phyloP scores from a whole-genome alignment of 2,797 vertebrate species.

The Smutsia gigantea region DNA sequence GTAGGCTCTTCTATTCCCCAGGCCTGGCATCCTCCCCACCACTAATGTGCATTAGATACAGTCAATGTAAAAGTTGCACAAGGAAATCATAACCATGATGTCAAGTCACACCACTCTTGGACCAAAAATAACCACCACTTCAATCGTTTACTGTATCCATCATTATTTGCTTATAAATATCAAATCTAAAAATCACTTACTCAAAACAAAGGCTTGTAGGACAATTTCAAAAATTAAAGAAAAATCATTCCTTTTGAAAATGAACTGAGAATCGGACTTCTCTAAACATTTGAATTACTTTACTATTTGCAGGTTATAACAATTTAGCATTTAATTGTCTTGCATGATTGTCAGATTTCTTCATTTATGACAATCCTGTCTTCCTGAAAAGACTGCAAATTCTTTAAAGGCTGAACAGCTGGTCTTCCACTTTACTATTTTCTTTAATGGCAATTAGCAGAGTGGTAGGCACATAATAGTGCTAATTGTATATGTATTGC shows the following conservation, averaged over 20 bases:
- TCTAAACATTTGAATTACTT: slow-evolving; percentile 15
- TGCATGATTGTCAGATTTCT: not conserved
- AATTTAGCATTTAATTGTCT: not conserved
- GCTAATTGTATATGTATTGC: not conserved
- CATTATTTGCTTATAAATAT: not conserved
- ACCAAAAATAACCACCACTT: not conserved
- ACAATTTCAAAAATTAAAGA: not conserved
- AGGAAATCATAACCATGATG: not conserved
- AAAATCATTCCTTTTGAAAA: not conserved
- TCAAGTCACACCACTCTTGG: not conserved
- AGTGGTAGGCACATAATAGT: not conserved
- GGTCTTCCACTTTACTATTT: not conserved
- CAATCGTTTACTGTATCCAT: not conserved
- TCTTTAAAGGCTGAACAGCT: not conserved
- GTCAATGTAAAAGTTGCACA: not conserved
- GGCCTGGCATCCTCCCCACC: too few species aligned
- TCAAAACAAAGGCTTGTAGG: not conserved
- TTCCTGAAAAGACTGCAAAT: not conserved
- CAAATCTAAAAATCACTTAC: slow-evolving; percentile 9
- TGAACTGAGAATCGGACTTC: not conserved
- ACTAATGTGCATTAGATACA: not conserved
- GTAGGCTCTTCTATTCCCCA: not conserved
- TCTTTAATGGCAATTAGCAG: not conserved
- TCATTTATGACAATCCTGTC: not conserved
- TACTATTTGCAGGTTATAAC: not conserved